Evolutionary conservation across 2,888 invertebrate species (phyloP).

Genomic region (Philereme vetulata): DNA sequence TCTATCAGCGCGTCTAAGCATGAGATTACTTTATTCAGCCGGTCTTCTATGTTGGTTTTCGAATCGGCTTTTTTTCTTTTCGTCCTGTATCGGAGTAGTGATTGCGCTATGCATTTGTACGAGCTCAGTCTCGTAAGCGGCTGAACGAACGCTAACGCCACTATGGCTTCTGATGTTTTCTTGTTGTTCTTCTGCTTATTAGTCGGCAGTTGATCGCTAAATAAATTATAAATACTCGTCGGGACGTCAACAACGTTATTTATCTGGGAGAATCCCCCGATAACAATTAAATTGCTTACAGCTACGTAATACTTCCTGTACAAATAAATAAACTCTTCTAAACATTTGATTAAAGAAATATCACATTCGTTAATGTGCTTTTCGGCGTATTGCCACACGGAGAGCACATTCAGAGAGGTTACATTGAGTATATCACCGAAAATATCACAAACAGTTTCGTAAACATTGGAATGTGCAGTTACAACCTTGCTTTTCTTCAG

Average conservation of each 20-base stretch:
- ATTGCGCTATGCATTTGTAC: constrained; percentile 85
- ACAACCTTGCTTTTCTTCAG: constrained; percentile 85
- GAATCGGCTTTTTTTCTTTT: constrained; percentile 67
- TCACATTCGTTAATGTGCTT: constrained; percentile 86
- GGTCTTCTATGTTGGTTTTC: constrained; percentile 78
- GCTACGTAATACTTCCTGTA: constrained; percentile 88
- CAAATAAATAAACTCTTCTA: constrained; percentile 88
- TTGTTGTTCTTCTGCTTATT: constrained; percentile 82
- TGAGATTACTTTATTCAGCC: constrained; percentile 82
- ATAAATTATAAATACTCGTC: constrained; percentile 80
- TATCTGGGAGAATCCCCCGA: constrained; percentile 88
- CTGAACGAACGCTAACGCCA: constrained; percentile 84
- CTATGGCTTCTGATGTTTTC: constrained; percentile 83
- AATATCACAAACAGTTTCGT: constrained; percentile 86
- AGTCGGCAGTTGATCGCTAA: constrained; percentile 81
- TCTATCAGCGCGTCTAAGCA: constrained; percentile 86
- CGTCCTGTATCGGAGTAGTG: constrained; percentile 76
- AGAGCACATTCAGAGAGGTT: constrained; percentile 86
- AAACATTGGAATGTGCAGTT: constrained; percentile 83
- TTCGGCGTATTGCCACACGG: constrained; percentile 87
- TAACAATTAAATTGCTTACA: constrained; percentile 88
- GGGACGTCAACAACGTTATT: constrained; percentile 86
- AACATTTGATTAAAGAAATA: constrained; percentile 87
- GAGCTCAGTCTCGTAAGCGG: constrained; percentile 85
- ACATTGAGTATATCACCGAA: constrained; percentile 88